Evolutionary conservation across 2,797 vertebrate species (phyloP).

Genomic region (Sebastes trivittatus): DNA sequence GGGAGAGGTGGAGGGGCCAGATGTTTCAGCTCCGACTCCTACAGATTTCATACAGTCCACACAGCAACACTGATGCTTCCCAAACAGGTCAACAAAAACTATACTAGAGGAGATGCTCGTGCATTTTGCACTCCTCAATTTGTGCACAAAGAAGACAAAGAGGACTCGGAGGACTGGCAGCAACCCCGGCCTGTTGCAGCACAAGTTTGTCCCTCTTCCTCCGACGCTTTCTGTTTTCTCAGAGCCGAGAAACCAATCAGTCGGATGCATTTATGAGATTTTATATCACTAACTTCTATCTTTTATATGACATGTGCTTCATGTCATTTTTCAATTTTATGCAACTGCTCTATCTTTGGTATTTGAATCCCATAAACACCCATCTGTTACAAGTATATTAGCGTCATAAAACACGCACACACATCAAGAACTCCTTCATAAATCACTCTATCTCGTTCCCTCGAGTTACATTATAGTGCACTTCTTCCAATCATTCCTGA

Average conservation of each 20-base stretch:
- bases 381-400: too few species aligned
- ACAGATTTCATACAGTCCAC: not conserved
- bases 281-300: not conserved
- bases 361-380: too few species aligned
- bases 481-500: too few species aligned
- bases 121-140: not conserved
- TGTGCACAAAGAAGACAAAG: not conserved
- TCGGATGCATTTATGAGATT: not conserved
- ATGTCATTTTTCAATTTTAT: not conserved
- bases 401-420: too few species aligned
- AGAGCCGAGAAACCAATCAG: not conserved
- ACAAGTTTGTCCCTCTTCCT: not conserved
- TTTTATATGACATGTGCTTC: not conserved
- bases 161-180: not conserved
- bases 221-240: not conserved
- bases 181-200: not conserved
- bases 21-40: conserved; percentile 22
- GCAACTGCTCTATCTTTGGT: not conserved
- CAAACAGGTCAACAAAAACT: not conserved
- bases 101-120: not conserved
- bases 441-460: too few species aligned
- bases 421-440: too few species aligned
- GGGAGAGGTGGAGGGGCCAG: not conserved
- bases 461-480: too few species aligned
- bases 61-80: not conserved